Base-by-base conservation (phyloP, 2,888 invertebrate species). In the Uropetala carovei region DNA sequence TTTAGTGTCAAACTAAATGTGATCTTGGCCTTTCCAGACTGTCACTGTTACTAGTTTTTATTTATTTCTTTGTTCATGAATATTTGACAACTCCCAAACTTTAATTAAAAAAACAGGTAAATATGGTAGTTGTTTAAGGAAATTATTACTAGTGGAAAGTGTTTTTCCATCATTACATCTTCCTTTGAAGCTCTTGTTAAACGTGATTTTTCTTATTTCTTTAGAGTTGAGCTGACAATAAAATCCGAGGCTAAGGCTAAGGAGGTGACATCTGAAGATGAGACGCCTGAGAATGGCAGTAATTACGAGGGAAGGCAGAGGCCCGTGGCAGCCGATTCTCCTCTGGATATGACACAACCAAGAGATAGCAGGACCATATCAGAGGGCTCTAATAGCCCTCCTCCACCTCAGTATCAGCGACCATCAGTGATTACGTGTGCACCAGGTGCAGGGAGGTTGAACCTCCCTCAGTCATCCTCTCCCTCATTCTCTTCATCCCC, bases 341-440 rank as follows among this genome's bases (percentile, higher is more conserved):
- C 97, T 0, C 95, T 97, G 91, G 97, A 97, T 94, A 97, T 97
- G 97, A 92, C 93, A 96, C 95, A 95, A 95, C 92, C 95, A 95
- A 93, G 95, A 95, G 16, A 59, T 91, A 16, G 91, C 92, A n/a
- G 83, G 59, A 43, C 59, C 59, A 94, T 95, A 93, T 95, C 94
- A 93, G 95, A 95, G 93, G 95, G 95, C 43, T 94, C 18, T 16
- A n/a, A 27, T 14, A 59, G 59, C 27, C 5, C 58, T 11, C 64
- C 64, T n/a, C 64, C 43, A 3, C 89, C 60, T 30, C 89, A 89
- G 27, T 58, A 13, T 11, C 89, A 43, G 93, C 94, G 96, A 91
- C 97, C 97, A 60, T 96, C 97, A 43, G 97, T 97, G 93, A 97
- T 97, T 93, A 96, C 96, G 11, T 95, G 97, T 95, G 95, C 96